These are phyloP conservation scores for Hiodon tergisus DNA, from an alignment of 2,113 vertebrate genomes.

Conservation along the genomic window DNA sequence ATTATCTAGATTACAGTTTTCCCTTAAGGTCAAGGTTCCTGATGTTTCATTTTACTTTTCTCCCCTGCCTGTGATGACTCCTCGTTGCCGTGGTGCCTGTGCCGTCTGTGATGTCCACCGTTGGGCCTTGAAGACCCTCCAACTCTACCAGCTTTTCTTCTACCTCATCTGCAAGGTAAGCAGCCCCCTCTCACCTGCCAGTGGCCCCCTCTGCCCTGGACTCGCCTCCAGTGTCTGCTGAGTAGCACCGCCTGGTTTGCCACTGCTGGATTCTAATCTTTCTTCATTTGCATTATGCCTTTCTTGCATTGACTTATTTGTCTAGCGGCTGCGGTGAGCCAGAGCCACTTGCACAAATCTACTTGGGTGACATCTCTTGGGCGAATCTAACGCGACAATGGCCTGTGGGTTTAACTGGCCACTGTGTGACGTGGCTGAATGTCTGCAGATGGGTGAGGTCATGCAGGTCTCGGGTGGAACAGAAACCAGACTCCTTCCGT, in stretches of 20 bases:
- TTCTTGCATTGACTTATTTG: neutral
- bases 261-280: neutral
- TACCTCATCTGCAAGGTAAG: conserved; percentile 54
- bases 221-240: no score
- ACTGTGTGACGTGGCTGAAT: neutral
- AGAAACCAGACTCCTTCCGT: neutral
- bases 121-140: conserved; percentile 55
- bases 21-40: no score
- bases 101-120: conserved; percentile 14
- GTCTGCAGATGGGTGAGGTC: neutral
- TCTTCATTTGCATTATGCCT: neutral
- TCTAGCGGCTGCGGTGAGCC: neutral
- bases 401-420: no score
- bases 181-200: neutral
- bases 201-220: neutral
- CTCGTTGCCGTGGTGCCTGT: conserved; percentile 24
- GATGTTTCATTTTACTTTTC: neutral
- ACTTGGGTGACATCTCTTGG: no score
- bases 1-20: neutral
- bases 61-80: conserved; percentile 6
- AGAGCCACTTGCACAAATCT: no score
- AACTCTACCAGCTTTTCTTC: conserved; percentile 64
- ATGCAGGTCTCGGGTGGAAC: neutral
- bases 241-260: no score
- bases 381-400: no score